Evolutionary conservation across 2,113 vertebrate species (phyloP), one percentile per base, ranked within the genome.

Genomic region (Chlamydotis undulata): DNA sequence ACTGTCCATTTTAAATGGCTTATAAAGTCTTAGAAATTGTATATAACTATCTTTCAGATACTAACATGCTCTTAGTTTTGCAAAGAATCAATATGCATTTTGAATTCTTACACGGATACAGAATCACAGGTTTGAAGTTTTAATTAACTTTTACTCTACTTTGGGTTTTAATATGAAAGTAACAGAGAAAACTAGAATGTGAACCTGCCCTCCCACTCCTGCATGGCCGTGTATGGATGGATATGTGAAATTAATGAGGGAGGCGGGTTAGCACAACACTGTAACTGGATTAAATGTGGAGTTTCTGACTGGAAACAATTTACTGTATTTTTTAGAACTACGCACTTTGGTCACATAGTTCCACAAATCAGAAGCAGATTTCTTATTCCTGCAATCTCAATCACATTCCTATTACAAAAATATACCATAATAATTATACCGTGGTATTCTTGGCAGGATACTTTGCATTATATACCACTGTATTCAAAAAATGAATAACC

Each of bases 281-380:
- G 39, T 70, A 91, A 80, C 50, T 91, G 59, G 79, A 96, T 87
- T 92, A 96, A 94, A 91, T 55, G 56, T 67, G 49, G 28, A 92
- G 49, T 87, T 92, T 82, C 90, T 96, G 95, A 95, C 86, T 96
- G 96, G 97, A 94, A 97, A 73, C 70, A 94, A 96, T 94, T 96
- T 86, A 89, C 85, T 85, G 37, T 94, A 92, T 94, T 94, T 96
- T 95, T 92, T 68, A 68, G 4, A 93, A 95, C 77, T 65, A 90
- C 5, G 7, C 86, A 96, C 52, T 94, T 90, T 70, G 64, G 83
- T 94, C 90, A 96, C 71, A n/a, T 57, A 67, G 57, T 85, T 68
- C 64, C 21, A 84, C 14, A 95, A 96, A 96, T 87, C 84, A 93
- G 91, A 96, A 97, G 95, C 97, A 97, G 96, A 94, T 91, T 61